Evolutionary conservation across 2,797 vertebrate species (phyloP).

Genomic region (Arnoldichthys spilopterus): DNA sequence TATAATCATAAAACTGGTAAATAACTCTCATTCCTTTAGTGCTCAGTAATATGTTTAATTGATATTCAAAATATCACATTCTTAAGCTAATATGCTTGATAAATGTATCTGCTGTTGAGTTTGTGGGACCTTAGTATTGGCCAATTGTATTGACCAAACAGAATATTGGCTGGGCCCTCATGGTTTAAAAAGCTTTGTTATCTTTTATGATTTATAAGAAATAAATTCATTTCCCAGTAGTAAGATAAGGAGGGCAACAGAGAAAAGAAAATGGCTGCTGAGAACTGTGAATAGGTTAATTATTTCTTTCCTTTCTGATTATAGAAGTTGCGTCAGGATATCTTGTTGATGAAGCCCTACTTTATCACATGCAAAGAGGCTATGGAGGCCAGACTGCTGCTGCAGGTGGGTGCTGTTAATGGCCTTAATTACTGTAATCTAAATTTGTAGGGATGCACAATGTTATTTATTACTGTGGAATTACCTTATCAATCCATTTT

Average conservation of each 20-base stretch:
- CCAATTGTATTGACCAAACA: neutral
- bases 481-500: no score
- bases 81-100: no score
- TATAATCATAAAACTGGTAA: neutral
- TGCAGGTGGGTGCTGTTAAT: conserved; percentile 81
- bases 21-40: no score
- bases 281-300: neutral
- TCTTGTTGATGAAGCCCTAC: conserved; percentile 97
- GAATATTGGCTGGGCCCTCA: neutral
- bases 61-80: no score
- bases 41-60: neutral
- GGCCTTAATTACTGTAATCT: neutral
- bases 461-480: no score
- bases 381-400: conserved; percentile 91
- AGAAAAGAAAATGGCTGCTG: neutral
- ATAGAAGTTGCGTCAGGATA: conserved; percentile 97
- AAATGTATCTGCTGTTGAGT: no score
- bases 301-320: conserved; percentile 24
- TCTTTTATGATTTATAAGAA: neutral
- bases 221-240: neutral
- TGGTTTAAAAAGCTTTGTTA: neutral
- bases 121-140: no score
- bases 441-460: no score
- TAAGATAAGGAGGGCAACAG: neutral
- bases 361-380: conserved; percentile 98